Evolutionary conservation across 2,888 invertebrate species (phyloP).

Genomic region (Drosophila affinis): DNA sequence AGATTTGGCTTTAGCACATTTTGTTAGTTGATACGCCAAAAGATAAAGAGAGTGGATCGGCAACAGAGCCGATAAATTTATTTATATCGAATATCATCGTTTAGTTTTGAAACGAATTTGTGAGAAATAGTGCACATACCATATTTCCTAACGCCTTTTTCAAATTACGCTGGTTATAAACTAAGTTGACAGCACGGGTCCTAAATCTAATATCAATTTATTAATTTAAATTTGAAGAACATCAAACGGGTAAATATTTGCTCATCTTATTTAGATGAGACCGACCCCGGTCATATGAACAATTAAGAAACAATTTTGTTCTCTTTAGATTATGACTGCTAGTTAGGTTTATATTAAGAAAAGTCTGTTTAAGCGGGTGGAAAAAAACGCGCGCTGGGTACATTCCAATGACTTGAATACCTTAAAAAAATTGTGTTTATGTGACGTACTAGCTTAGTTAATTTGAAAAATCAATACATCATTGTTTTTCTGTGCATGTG

Average conservation of each 20-base stretch:
- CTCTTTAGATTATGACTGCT: slow-evolving; percentile 5
- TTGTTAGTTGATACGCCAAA: slow-evolving; percentile 5
- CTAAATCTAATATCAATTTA: slow-evolving; percentile 54
- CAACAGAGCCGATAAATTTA: not conserved
- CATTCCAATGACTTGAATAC: slow-evolving; percentile 39
- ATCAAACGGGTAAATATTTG: slow-evolving; percentile 11
- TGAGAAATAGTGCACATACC: not conserved
- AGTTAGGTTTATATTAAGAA: not conserved
- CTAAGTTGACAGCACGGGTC: slow-evolving; percentile 62
- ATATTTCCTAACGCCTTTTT: slow-evolving; percentile 34
- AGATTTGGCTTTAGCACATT: slow-evolving; percentile 29
- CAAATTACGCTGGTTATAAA: slow-evolving; percentile 32
- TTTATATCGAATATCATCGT: not conserved
- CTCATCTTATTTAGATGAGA: not conserved
- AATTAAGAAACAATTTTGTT: no score
- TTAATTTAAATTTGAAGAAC: slow-evolving; percentile 42
- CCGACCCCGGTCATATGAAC: not conserved
- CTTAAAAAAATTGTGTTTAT: slow-evolving; percentile 61
- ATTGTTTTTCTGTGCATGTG: slow-evolving; percentile 21
- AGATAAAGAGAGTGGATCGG: not conserved
- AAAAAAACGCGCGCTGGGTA: slow-evolving; percentile 63
- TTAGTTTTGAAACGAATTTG: not conserved
- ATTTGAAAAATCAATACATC: slow-evolving; percentile 64
- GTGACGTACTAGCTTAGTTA: slow-evolving; percentile 46
- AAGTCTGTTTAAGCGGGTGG: slow-evolving; percentile 5